Percentiles rank a stretch among this genome's conserved stretches.
phyloP scores from a whole-genome alignment of 1,140 invertebrate species.

The Cheumatopsyche charites region DNA sequence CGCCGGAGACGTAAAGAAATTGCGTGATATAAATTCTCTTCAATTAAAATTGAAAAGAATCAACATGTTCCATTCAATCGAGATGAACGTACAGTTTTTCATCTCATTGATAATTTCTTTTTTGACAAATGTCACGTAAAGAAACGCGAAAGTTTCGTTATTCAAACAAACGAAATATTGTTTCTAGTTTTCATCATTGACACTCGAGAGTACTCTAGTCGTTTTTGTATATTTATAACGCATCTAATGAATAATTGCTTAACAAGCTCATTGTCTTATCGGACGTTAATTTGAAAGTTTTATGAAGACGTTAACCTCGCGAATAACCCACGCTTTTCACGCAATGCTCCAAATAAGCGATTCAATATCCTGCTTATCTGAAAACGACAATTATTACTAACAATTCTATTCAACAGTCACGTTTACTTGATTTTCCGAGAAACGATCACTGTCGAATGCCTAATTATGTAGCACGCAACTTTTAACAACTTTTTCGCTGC shows the following conservation, averaged over 20 bases:
- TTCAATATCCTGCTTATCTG: neutral
- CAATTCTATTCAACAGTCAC: too few species aligned
- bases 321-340: neutral
- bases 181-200: too few species aligned
- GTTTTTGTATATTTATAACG: too few species aligned
- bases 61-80: neutral
- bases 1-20: neutral
- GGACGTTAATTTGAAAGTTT: constrained; percentile 7
- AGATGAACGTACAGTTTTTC: neutral
- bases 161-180: too few species aligned
- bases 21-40: neutral
- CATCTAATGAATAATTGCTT: too few species aligned
- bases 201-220: too few species aligned
- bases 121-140: constrained; percentile 4
- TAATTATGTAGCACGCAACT: neutral
- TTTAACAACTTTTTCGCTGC: too few species aligned
- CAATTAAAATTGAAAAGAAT: too few species aligned
- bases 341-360: neutral
- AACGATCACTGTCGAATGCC: neutral
- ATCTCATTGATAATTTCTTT: neutral
- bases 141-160: too few species aligned
- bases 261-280: neutral
- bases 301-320: neutral
- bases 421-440: neutral
- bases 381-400: neutral